Percentiles rank a stretch among this genome's conserved stretches.
Evolutionary conservation across 2,113 vertebrate genomes (phyloP).

Genomic region (Oreochromis spilurus): DNA sequence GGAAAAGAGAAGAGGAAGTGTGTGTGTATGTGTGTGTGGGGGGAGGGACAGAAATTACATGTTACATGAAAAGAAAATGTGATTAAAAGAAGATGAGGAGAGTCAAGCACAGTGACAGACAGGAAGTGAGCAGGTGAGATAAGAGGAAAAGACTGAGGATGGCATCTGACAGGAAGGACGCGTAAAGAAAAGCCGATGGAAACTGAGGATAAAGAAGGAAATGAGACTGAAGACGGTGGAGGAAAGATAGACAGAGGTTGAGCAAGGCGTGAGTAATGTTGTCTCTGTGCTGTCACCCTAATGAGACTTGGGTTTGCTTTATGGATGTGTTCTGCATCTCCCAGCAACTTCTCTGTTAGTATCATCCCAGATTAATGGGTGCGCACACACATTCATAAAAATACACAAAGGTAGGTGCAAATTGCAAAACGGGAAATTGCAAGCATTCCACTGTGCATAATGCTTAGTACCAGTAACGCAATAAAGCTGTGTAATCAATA

Average conservation of each 20-base stretch:
- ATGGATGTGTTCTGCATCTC: slow-evolving; percentile 17
- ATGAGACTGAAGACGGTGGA: not conserved
- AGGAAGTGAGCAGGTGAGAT: not conserved
- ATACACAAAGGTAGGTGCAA: not conserved
- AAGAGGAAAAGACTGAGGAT: not conserved
- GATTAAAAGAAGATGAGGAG: slow-evolving; percentile 16
- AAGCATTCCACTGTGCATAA: slow-evolving; percentile 7
- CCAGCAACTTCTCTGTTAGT: not conserved
- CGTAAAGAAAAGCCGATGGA: not conserved
- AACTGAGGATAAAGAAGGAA: not conserved
- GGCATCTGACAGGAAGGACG: not conserved
- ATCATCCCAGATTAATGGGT: slow-evolving; percentile 11
- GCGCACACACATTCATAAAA: not conserved
- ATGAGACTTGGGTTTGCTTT: slow-evolving; percentile 36
- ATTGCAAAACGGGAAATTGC: slow-evolving; percentile 4
- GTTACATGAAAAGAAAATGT: not conserved
- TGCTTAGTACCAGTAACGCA: not conserved
- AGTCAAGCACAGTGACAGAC: not conserved
- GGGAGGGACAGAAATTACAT: not conserved
- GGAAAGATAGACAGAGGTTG: slow-evolving; percentile 7
- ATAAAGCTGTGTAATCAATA: slow-evolving; percentile 21
- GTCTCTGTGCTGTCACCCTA: slow-evolving; percentile 20
- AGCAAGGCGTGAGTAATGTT: slow-evolving; percentile 29
- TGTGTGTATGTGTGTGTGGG: not conserved
- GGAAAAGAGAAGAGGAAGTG: not conserved